Base-by-base conservation (phyloP, 2,888 invertebrate species). In the Fabriciana adippe region DNA sequence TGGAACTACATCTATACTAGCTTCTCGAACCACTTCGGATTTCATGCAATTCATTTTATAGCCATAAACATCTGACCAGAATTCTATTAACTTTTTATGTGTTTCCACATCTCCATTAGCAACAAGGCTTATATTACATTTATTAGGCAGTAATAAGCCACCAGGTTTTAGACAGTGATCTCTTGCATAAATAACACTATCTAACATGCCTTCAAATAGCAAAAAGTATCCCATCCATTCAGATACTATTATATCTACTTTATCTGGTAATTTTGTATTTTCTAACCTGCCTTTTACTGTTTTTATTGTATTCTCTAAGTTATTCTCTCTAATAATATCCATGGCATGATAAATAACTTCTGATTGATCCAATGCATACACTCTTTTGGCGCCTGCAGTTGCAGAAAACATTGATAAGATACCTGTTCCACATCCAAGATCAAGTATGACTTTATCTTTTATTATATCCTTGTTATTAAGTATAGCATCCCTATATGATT, bases 221-320 rank as follows among this genome's bases (percentile, higher is more conserved):
- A 99, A 92, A 84, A 99, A 99, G 85, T 99, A 99, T 0, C 99
- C 99, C 99, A 99, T 99, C 98, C 99, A 99, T 86, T 99, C 99
- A 0, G 99, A 99, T 3, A 99, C 95, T 74, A 99, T 97, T 6
- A 98, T 95, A 85, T 99, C 99, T 50, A 97, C 96, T 86, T 96
- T 95, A 66, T 96, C 95, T 0, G 96, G 96, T 59, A 98, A 85
- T 64, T 94, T 91, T 5, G 96, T 96, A 75, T 97, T 96, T 86
- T 99, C 99, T 31, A 99, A 88, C 76, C 96, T 94, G 0, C 98
- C 98, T 89, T 97, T 97, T 0, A 97, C 92, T 65, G 98, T 93
- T 71, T 95, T 94, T 53, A 99, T 95, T 74, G 94, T 94, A 71
- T 95, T 93, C 65, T 95, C 93, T 51, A 97, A 89, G 71, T 95